Base-by-base conservation (phyloP, 2,797 vertebrate genomes). In the Pelochelys cantorii region DNA sequence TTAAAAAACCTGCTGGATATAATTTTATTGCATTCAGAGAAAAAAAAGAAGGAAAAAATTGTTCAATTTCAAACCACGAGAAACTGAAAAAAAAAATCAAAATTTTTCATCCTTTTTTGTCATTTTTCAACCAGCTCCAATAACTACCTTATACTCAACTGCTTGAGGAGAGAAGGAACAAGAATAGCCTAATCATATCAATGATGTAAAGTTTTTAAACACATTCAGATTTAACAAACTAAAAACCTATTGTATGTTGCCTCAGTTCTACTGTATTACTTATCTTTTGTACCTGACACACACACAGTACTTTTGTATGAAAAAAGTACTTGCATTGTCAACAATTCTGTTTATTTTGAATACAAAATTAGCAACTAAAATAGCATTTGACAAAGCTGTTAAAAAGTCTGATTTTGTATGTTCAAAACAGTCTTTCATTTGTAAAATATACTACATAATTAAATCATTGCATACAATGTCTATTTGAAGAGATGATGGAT, bases 381-480 rank as follows among this genome's bases (percentile, higher is more conserved):
- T 23, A 85, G n/a, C 42, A 59, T 84, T 93, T 95, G 60, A 82
- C 75, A 87, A 77, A 92, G 87, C 20, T 56, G 9, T 29, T 94
- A 25, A 48, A 59, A 82, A 37, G 92, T 60, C 48, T 79, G 87
- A 87, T 84, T 94, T 29, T 86, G n/a, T 52, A 68, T 27, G 53
- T 34, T 84, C 14, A 79, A 83, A 62, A 94, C 52, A 86, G 81
- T 15, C 55, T 93, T 77, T 87, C 27, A 14, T 31, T 91, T 95
- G 91, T 57, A 42, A 85, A 87, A 37, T 34, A 79, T 18, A 57
- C 54, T 42, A 75, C 0, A 0, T 31, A 77, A 79, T 54, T 84
- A 92, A 91, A 62, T 1, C 34, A 74, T 8, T 71, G 55, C 60
- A 80, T 7, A 95, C 31, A 80, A 54, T 0, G 13, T 27, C 8